A percentile compares a stretch with the other conserved stretches of the same genome.
Conservation (phyloP, 35 echinoderm and acorn worm species). For the Chiridota heheva region DNA sequence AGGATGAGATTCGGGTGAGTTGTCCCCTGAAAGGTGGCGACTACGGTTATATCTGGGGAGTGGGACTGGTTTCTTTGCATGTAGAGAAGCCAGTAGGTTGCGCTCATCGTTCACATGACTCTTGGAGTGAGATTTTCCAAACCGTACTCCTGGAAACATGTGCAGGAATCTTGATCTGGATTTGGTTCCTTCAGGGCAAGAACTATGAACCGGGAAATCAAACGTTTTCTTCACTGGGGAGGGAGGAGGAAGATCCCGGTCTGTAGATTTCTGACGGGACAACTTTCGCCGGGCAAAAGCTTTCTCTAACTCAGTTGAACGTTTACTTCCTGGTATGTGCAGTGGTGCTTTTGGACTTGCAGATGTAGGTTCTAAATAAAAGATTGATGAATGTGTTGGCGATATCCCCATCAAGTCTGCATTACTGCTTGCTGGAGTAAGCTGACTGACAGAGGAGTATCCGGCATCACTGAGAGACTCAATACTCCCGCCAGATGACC, state of each 20-base stretch:
- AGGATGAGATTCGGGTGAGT: not conserved
- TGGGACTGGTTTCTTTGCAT: constrained; percentile 26
- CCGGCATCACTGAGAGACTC: constrained; percentile 18
- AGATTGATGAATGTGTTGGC: not conserved
- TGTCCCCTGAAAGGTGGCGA: too few species aligned
- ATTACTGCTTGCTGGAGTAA: not conserved
- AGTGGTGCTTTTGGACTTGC: constrained; percentile 6
- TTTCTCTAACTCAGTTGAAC: constrained; percentile 21
- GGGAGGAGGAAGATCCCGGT: not conserved
- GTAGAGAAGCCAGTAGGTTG: not conserved
- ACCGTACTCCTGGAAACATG: constrained; percentile 17
- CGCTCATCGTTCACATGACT: not conserved
- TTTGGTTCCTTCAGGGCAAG: constrained; percentile 1
- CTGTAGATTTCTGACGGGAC: constrained; percentile 15
- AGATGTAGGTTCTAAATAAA: too few species aligned
- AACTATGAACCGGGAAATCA: not conserved
- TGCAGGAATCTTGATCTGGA: constrained; percentile 17
- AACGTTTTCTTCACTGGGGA: not conserved
- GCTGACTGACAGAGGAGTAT: constrained; percentile 9
- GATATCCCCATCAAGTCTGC: not conserved
- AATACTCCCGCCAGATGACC: constrained; percentile 24
- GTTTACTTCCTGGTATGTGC: constrained; percentile 22
- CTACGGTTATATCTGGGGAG: constrained; percentile 27
- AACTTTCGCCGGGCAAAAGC: constrained; percentile 6
- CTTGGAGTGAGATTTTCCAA: constrained; percentile 33